Base-by-base conservation (phyloP, 2,797 vertebrate genomes). In the Sebastes wilsoni region DNA sequence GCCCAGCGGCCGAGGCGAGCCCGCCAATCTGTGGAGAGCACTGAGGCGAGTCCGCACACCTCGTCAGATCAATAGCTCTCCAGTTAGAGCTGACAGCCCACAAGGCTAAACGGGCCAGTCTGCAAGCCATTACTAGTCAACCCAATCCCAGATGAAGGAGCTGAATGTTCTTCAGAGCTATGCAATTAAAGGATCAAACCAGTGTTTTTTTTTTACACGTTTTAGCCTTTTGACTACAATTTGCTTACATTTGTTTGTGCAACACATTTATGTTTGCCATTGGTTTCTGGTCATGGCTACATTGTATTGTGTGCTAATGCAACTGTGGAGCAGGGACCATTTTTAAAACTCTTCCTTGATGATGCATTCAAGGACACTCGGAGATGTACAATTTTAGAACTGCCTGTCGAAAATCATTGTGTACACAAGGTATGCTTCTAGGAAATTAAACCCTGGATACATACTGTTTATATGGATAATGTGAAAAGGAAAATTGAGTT, bases 21-120 rank as follows among this genome's bases (percentile, higher is more conserved):
- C 77, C 30, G 76, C 71, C 80, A 78, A 82, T 87, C 81, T 73
- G 72, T 70, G 80, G 73, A 75, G 84, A 82, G 75, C 75, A 8
- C 79, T 8, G 72, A 88, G 70, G 77, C 70, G 52, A 83, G 54
- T 78, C 83, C 28, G 13, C 11, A 72, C 65, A 59, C 78, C 80
- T 87, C 70, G 28, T 71, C 75, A 20, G 80, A 87, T 85, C 86
- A 73, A 82, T 76, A 76, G 61, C 69, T 30, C 36, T 68, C 71
- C 79, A 42, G 73, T 72, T 46, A 80, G 66, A 83, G 83, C 71
- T 22, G 87, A 86, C 88, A 74, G 80, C 49, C 60, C 65, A 13
- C 9, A 1, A 52, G 49, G 65, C 82, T 80, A 52, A 86, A 78
- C 5, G 62, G 62, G 60, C 30, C 23, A 2, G 76, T 69, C 60